Conservation (phyloP, 2,113 vertebrate genomes). For the Mastomys natalensis region DNA sequence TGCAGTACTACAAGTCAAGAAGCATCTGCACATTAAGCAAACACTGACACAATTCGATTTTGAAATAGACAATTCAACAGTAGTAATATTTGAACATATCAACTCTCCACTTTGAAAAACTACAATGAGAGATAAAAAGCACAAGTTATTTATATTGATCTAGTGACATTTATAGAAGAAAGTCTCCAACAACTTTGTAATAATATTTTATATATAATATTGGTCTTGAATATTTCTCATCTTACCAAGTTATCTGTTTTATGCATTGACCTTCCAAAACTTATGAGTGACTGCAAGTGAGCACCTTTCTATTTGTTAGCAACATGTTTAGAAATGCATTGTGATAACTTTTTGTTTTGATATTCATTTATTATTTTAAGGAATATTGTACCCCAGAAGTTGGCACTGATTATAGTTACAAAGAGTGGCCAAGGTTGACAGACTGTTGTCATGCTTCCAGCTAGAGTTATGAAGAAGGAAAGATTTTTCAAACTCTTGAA, state of each 20-base stretch:
- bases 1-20: not conserved
- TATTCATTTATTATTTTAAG: constrained; percentile 43
- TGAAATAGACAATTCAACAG: not conserved
- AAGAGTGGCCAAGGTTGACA: constrained; percentile 31
- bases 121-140: constrained; percentile 16
- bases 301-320: constrained; percentile 70
- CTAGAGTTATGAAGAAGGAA: constrained; percentile 25
- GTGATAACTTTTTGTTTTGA: constrained; percentile 46
- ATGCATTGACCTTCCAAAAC: constrained; percentile 68
- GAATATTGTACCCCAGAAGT: constrained; percentile 70
- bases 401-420: constrained; percentile 64
- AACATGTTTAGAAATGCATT: constrained; percentile 77
- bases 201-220: constrained; percentile 59
- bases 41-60: constrained; percentile 37
- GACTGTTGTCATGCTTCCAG: constrained; percentile 32
- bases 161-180: constrained; percentile 24
- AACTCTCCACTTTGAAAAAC: constrained; percentile 46
- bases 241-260: constrained; percentile 63
- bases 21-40: not conserved
- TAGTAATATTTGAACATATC: constrained; percentile 10
- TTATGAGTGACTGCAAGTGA: constrained; percentile 55
- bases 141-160: not conserved
- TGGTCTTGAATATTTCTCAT: constrained; percentile 60
- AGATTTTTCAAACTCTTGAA: no score
- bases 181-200: not conserved